A percentile compares a stretch with the other conserved stretches of the same genome.
Evolutionary conservation across 2,888 invertebrate genomes (phyloP).

Genomic region (Pharmacophagus antenor): DNA sequence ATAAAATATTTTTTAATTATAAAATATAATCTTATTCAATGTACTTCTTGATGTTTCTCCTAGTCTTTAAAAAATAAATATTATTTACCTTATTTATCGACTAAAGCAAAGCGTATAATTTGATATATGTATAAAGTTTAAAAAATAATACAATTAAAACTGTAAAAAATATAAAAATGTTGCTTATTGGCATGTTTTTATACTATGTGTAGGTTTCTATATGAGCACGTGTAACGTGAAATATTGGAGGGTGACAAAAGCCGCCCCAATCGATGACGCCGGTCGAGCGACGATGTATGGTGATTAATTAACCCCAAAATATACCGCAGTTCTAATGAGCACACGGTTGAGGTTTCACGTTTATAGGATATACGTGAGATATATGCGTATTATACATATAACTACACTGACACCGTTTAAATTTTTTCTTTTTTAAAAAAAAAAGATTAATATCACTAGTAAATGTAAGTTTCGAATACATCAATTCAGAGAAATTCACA

Average conservation of each 20-base stretch:
- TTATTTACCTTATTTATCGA: too few relatives aligned
- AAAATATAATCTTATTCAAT: too few relatives aligned
- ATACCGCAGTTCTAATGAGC: conserved; percentile 4
- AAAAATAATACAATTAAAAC: background rate
- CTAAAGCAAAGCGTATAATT: too few relatives aligned
- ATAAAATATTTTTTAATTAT: too few relatives aligned
- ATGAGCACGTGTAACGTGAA: background rate
- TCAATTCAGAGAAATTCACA: too few relatives aligned
- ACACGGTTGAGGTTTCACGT: background rate
- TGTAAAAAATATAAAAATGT: background rate
- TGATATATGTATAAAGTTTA: background rate
- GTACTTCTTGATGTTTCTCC: too few relatives aligned
- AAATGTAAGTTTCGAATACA: too few relatives aligned
- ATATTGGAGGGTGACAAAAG: conserved; percentile 1
- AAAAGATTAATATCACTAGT: too few relatives aligned
- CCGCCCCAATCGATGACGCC: background rate
- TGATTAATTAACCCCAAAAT: conserved; percentile 2
- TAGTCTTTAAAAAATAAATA: too few relatives aligned
- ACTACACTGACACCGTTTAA: background rate
- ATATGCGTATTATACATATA: background rate
- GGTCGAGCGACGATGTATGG: conserved; percentile 1
- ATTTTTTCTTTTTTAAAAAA: background rate
- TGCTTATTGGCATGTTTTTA: background rate
- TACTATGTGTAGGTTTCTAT: background rate
- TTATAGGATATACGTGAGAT: too few relatives aligned